Evolutionary conservation across 35 echinoderm and acorn worm genomes (phyloP), one percentile per base, ranked within the genome.

Genomic region (Eucidaris tribuloides): DNA sequence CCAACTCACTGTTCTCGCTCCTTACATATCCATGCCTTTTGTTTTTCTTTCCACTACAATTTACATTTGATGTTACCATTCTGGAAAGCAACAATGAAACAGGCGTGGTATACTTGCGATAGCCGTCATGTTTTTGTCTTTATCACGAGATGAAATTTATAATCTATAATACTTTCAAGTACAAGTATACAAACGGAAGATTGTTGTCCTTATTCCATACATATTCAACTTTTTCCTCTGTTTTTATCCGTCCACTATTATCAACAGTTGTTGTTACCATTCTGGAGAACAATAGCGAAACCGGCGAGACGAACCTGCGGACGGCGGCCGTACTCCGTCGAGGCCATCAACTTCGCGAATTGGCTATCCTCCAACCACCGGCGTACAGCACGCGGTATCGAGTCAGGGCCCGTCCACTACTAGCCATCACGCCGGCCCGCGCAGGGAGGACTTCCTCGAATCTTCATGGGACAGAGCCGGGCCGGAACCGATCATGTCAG

Each of bases 401-500:
- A 97, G 94, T 40, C 94, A 97, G 57, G 94, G 86, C 11, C 78
- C 2, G 94, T 97, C 0, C 85, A 97, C 71, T 97, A 22, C 77
- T 97, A 1, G 90, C 89, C 28, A 97, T 97, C 30, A 90, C 89
- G 0, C 88, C n/a, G n/a, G n/a, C n/a, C n/a, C n/a, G n/a, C n/a
- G n/a, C n/a, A n/a, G 94, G 61, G 94, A 97, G 30, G 94, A 97
- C 32, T 97, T 97, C 63, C 92, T 97, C 79, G 85, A 92, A 97
- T 97, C 29, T 97, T 97, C 62, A 97, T 97, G 94, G 81, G 94
- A 17, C 85, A 33, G 42, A 58, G 45, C 94, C 89, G 0, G 94
- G 94, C 7, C 80, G 92, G 37, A 89, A 97, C 94, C n/a, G 84
- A 96, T 31, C 93, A 97, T 71, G 82, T 97, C 33, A 52, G 60